Base-by-base conservation (phyloP, 2,113 vertebrate genomes). In the Phylloscopus trochiloides region DNA sequence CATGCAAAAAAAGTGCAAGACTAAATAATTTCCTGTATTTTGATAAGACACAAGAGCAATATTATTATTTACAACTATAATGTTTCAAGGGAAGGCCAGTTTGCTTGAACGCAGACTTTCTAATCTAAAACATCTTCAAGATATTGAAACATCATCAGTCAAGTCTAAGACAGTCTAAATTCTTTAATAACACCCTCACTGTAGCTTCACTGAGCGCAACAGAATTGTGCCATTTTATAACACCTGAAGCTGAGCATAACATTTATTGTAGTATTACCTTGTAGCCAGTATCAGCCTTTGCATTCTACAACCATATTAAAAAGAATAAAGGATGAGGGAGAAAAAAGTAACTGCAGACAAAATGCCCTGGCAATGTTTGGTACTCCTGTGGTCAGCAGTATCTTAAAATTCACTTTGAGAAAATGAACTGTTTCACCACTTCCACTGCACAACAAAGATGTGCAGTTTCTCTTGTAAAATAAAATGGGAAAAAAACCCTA, bases 41-140 rank as follows among this genome's bases (percentile, higher is more conserved):
- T 79, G 50, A 62, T 57, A 55, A 6, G 5, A 50, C 10, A 24
- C n/a, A 61, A 96, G 32, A 87, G 34, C 43, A 92, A 89, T 59
- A n/a, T 34, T 66, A 26, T 21, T 85, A 89, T 95, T 96, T 94
- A 59, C 42, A 81, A 36, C 50, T 38, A 32, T 22, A 74, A 9
- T 61, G 22, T 52, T 91, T 89, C 57, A 68, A 91, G 28, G 22
- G n/a, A 48, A 87, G 21, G 73, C 18, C 32, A 72, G 12, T 55
- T 89, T 72, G 61, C 43, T 55, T 59, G 28, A 76, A 70, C 4
- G 58, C 25, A 71, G 48, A 38, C 34, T 74, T 95, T 48, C 45
- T 78, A 91, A 92, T 68, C 48, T 31, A 79, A 95, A 91, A 82
- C 24, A 73, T 88, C 43, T 87, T 94, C 74, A 76, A 50, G 26